Percentiles rank a stretch among this genome's conserved stretches.
Evolutionary conservation across 2,113 vertebrate genomes (phyloP).

Genomic region (Cromileptes altivelis): DNA sequence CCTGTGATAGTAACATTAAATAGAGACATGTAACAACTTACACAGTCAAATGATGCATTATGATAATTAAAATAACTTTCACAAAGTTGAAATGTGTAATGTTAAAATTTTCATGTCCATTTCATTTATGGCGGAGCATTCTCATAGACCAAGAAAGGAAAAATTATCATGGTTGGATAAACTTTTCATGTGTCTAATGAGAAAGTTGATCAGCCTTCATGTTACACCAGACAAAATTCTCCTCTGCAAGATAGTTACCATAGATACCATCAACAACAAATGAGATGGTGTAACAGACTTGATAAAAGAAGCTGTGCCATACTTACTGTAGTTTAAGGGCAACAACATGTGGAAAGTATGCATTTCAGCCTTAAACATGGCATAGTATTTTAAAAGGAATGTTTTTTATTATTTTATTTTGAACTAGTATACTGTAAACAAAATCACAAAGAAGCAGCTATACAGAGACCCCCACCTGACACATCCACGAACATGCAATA

Average conservation of each 20-base stretch:
- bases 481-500: background rate
- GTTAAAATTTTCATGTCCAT: background rate
- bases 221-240: background rate
- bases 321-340: background rate
- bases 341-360: background rate
- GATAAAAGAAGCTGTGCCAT: background rate
- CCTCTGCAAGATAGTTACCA: background rate
- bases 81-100: background rate
- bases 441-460: background rate
- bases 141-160: background rate
- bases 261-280: background rate
- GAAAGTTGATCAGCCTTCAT: background rate
- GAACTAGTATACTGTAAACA: too few relatives aligned
- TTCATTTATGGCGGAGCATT: background rate
- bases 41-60: background rate
- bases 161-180: background rate
- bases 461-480: background rate
- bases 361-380: too few relatives aligned
- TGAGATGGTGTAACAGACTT: background rate
- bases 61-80: background rate
- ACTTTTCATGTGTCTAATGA: background rate
- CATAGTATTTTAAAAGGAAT: too few relatives aligned
- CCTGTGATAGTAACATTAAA: background rate
- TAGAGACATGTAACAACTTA: background rate
- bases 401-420: too few relatives aligned